Evolutionary conservation across 2,888 invertebrate species (phyloP), one percentile per base, ranked within the genome.

Genomic region (Parapristionchus giblindavisi): DNA sequence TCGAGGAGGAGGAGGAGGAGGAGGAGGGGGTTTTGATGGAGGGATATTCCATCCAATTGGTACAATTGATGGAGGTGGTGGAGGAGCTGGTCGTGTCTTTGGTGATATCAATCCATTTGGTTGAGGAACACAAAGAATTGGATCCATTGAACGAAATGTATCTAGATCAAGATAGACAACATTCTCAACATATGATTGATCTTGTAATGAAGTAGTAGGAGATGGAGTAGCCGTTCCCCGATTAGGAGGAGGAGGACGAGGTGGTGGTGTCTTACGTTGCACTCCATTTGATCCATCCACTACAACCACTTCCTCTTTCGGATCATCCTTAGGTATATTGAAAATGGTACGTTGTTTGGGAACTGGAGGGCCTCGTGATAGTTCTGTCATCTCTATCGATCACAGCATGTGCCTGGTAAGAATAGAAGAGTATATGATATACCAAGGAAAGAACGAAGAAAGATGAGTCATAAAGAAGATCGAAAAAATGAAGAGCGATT

Each of bases 341-440:
- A 72, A 72, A 2, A 43, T 60, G 5, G 72, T 72, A 21, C 72
- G 58, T 21, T 58, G 72, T 27, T 72, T 72, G 11, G 72, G 72
- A 43, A 48, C 48, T 2, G 72, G 72, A 21, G 72, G 72, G 60
- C 24, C 43, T 14, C 29, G 29, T n/a, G 48, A 24, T 21, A 29
- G 8, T 51, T 52, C 68, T 17, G 32, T 68, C 68, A 68, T 68
- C 5, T 48, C 48, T 14, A 11, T 21, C 48, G 48, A 48, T 48
- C 14, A 34, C 51, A 2, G 32, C 24, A 14, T 17, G 32, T n/a
- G n/a, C 66, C 32, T 29, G 51, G 27, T 24, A 66, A n/a, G 14
- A 17, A 29, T 6, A 24, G 27, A 6, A 6, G 24, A 54, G 11
- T 24, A 54, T 6, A 5, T 24, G 56, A 54, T 14, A n/a, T n/a